Conservation (phyloP, 2,888 invertebrate species). For the Drosophila mercatorum region DNA sequence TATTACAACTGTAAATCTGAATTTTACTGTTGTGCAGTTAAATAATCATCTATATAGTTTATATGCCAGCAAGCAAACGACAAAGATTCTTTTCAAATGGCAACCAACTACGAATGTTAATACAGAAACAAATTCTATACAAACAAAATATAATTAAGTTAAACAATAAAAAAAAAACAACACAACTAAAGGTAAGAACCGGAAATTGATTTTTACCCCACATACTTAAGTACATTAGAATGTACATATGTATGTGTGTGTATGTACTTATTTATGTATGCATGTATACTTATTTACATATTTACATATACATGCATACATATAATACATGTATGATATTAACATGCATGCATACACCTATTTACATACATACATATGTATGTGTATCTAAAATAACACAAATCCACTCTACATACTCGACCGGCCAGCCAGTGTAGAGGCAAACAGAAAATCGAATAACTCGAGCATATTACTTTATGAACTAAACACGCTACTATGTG, state of each 20-base stretch:
- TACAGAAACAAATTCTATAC: slow-evolving; percentile 43
- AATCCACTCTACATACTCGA: not conserved
- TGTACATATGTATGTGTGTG: slow-evolving; percentile 4
- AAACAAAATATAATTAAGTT: slow-evolving; percentile 18
- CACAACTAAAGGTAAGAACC: slow-evolving; percentile 59
- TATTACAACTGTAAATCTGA: slow-evolving; percentile 55
- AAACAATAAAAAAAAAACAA: slow-evolving; percentile 13
- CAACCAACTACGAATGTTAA: slow-evolving; percentile 51
- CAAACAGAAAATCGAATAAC: slow-evolving; percentile 5
- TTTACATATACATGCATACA: not conserved
- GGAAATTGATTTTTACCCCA: slow-evolving; percentile 63
- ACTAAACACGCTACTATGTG: not conserved
- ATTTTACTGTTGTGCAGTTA: slow-evolving; percentile 50
- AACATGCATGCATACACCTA: not conserved
- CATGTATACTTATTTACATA: slow-evolving; percentile 2
- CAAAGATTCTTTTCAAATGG: slow-evolving; percentile 39
- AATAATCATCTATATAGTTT: slow-evolving; percentile 60
- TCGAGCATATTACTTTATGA: slow-evolving; percentile 7
- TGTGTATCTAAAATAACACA: slow-evolving; percentile 20
- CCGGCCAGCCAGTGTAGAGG: not conserved
- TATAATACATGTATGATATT: slow-evolving; percentile 2
- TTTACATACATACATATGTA: slow-evolving; percentile 1
- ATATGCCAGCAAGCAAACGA: slow-evolving; percentile 19
- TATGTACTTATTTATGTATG: not conserved
- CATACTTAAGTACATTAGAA: slow-evolving; percentile 24